Base-by-base conservation (phyloP, 1,140 invertebrate species). In the Colletes latitarsis region DNA sequence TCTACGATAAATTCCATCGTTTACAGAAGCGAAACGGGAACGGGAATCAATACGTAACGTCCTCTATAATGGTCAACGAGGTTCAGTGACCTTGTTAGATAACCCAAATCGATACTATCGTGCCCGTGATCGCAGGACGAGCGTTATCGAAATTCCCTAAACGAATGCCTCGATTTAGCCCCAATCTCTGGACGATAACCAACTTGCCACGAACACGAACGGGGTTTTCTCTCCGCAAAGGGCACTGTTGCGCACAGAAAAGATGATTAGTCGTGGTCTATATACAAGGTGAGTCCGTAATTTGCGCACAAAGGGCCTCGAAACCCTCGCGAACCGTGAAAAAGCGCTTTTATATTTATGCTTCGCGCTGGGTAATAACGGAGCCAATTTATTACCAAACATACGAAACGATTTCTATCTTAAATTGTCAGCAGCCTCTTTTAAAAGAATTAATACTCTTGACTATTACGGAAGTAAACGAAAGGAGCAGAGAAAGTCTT, bases 51-150 rank as follows among this genome's bases (percentile, higher is more conserved):
- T 82, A 82, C 67, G 4, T 60, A 57, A 21, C 75, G 67, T 82
- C 66, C 74, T 64, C 60, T 14, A n/a, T 77, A 77, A 82, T 77
- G 80, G 80, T 82, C 80, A 82, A 82, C 74, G 80, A 82, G 57
- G 80, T 82, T 82, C 80, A 77, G 21, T 66, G 74, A 70, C 80
- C 75, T 82, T 77, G 49, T 77, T 67, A 75, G 77, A 80, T 80
- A 75, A 55, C 63, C 71, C 77, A 63, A 75, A 75, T 80, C 77
- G 71, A 80, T 80, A 66, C 62, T 60, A 67, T 75, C 71, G 52
- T 19, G 46, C 41, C 43, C 49, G 19, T 15, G 46, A 79, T 79
- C 77, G 41, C 39, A 12, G 69, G 39, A 62, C 19, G 71, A 19
- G 14, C 71, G 77, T 58, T 80, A 80, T 74, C 77, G 77, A 78